Base-by-base conservation (phyloP, 2,888 invertebrate species). In the Athetis lepigone region DNA sequence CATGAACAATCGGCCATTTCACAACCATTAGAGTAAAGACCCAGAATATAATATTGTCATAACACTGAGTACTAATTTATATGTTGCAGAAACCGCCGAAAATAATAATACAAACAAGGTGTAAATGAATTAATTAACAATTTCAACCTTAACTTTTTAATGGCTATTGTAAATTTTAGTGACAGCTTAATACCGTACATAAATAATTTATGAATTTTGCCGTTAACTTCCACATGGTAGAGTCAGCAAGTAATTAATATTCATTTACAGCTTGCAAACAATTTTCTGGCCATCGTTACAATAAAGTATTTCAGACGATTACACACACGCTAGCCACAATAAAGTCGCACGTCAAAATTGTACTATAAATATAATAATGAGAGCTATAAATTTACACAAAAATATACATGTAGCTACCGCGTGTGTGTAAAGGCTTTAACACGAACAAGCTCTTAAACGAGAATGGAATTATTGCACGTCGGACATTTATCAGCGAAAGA, bases 391-490 rank as follows among this genome's bases (percentile, higher is more conserved):
- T 87, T 84, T 76, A 84, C 81, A 83, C 79, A 84, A 85, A 86
- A 85, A 85, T 83, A 84, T 85, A 84, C 79, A 83, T 57, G 75
- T 69, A 83, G 87, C 82, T 82, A 81, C 84, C 80, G 81, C 83
- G 79, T 81, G 81, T 88, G 88, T 89, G 88, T 81, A 87, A 82
- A 83, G 63, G 78, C 84, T 84, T 88, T 86, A 85, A 87, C 86
- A 85, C 80, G 86, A 85, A 88, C 89, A 88, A 87, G 86, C 87
- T 88, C 85, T 91, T 90, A 90, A 93, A 92, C 90, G 88, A 89
- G 91, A 89, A 89, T 90, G 91, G 88, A 93, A 91, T 93, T 93
- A 93, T 94, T 92, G 86, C 91, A 86, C 89, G 89, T 91, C 91
- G 89, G 83, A 88, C 92, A 93, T 93, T 91, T 91, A 93, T 93